phyloP scores from a whole-genome alignment of 2,888 invertebrate species.

The Schizaphis graminum region DNA sequence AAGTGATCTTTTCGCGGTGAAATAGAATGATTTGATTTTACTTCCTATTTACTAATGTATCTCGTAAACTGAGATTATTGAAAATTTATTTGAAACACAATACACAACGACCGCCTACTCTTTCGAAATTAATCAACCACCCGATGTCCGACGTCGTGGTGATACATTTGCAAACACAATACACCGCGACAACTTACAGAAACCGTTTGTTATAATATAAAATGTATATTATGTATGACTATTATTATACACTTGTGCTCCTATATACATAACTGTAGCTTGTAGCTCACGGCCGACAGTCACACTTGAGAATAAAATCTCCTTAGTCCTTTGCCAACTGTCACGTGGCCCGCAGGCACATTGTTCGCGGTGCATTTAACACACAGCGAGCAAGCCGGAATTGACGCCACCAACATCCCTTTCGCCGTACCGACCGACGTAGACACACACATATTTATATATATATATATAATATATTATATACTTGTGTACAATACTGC shows the following conservation, averaged over 20 bases:
- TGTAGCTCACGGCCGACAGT: background rate
- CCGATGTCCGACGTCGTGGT: background rate
- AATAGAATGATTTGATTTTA: background rate
- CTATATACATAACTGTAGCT: background rate
- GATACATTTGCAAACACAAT: background rate
- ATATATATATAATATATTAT: background rate
- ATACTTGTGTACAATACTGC: background rate
- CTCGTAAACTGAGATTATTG: too few relatives aligned
- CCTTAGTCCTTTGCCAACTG: conserved; percentile 60
- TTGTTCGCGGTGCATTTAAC: conserved; percentile 60
- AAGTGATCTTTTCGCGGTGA: background rate
- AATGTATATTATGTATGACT: background rate
- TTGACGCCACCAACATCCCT: conserved; percentile 37
- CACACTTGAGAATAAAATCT: conserved; percentile 40
- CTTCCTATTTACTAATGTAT: background rate
- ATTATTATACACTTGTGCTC: background rate
- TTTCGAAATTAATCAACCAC: background rate
- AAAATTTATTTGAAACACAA: background rate
- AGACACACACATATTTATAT: background rate
- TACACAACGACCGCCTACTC: background rate
- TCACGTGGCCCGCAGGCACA: conserved; percentile 49
- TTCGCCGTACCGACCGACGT: background rate
- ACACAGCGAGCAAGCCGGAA: conserved; percentile 12
- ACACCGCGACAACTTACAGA: background rate
- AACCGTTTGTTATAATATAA: background rate